phyloP scores from a whole-genome alignment of 2,888 invertebrate species.

The Incurvaria masculella region DNA sequence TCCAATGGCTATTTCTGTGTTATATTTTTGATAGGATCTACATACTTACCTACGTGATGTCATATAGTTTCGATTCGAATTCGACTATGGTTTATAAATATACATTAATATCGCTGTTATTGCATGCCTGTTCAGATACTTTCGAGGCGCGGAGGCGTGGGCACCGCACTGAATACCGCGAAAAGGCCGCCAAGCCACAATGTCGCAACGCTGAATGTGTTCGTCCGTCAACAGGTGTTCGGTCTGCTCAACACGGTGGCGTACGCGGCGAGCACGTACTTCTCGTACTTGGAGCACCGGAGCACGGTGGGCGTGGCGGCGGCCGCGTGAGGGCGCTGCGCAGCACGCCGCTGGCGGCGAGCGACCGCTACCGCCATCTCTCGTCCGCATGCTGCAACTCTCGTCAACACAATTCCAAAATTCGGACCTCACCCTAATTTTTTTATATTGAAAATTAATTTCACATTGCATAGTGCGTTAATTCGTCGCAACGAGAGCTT shows the following conservation, averaged over 20 bases:
- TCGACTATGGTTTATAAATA: constrained; percentile 6
- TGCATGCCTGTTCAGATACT: too few species aligned
- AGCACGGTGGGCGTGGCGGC: constrained; percentile 23
- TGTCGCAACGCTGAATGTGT: constrained; percentile 18
- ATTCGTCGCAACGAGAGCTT: too few species aligned
- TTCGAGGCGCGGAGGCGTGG: too few species aligned
- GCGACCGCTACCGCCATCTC: too few species aligned
- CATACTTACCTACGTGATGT: constrained; percentile 7
- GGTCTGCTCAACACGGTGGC: constrained; percentile 78
- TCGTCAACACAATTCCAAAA: neutral
- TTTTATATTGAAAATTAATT: too few species aligned
- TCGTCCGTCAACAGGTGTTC: constrained; percentile 60
- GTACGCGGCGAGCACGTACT: constrained; percentile 73
- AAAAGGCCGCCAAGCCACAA: too few species aligned
- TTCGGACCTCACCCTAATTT: neutral
- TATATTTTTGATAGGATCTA: constrained; percentile 2
- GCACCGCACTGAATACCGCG: too few species aligned
- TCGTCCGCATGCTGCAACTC: too few species aligned
- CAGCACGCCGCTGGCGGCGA: constrained; percentile 8
- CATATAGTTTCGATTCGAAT: neutral
- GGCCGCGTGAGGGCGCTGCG: constrained; percentile 7
- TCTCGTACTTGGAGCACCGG: constrained; percentile 72
- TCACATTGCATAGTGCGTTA: too few species aligned
- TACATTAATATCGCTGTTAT: too few species aligned
- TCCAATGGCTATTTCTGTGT: too few species aligned